Evolutionary conservation across 1,140 invertebrate species (phyloP).

Genomic region (Eciton burchellii): DNA sequence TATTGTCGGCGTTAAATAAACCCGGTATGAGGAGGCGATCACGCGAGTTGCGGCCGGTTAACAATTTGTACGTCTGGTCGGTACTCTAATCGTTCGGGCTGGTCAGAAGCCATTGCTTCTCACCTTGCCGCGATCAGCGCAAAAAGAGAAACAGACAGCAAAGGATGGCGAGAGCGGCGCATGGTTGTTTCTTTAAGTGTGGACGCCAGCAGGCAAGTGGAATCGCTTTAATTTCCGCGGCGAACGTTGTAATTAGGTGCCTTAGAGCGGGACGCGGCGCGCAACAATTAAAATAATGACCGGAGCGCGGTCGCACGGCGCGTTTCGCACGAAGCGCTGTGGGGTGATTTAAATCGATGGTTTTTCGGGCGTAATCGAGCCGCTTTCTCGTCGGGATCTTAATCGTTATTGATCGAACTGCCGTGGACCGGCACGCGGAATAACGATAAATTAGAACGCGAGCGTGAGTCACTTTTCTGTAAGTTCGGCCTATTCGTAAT

Average conservation of each 20-base stretch:
- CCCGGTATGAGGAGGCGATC: background rate
- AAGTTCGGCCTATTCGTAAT: slow-evolving; percentile 47
- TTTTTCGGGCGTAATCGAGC: slow-evolving; percentile 58
- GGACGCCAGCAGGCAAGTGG: slow-evolving; percentile 72
- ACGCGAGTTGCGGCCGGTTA: slow-evolving; percentile 29
- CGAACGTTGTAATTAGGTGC: slow-evolving; percentile 78
- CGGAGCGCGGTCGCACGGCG: slow-evolving; percentile 47
- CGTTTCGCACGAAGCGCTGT: slow-evolving; percentile 41
- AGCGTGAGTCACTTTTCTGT: slow-evolving; percentile 66
- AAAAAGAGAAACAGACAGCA: slow-evolving; percentile 42
- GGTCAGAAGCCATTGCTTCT: slow-evolving; percentile 69
- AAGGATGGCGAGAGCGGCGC: slow-evolving; percentile 41
- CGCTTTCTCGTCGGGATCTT: slow-evolving; percentile 49
- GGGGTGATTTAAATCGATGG: slow-evolving; percentile 74
- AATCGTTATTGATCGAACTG: slow-evolving; percentile 72
- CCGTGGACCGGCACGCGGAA: slow-evolving; percentile 55
- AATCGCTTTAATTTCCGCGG: slow-evolving; percentile 71
- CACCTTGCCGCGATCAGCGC: slow-evolving; percentile 39
- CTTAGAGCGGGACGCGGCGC: slow-evolving; percentile 68
- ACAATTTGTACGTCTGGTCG: slow-evolving; percentile 52
- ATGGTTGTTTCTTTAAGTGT: slow-evolving; percentile 61
- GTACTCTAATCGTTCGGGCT: slow-evolving; percentile 62
- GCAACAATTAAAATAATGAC: slow-evolving; percentile 84
- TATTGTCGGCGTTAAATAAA: slow-evolving; percentile 32
- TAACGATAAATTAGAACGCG: slow-evolving; percentile 72